Base-by-base conservation (phyloP, 2,888 invertebrate genomes). In the Choristoneura rosaceana region DNA sequence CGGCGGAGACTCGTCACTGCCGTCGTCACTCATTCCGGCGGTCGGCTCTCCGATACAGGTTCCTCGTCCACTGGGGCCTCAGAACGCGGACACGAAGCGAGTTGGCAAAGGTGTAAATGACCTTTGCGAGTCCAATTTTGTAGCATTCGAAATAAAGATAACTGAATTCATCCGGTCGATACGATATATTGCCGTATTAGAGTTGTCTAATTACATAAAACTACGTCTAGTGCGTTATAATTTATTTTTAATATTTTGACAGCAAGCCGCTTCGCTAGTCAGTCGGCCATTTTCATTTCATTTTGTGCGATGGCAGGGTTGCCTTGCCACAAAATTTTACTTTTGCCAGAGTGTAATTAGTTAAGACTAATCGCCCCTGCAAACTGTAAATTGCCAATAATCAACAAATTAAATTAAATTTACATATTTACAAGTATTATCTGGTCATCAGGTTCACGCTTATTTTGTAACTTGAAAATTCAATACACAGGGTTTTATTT, bases 231-330 rank as follows among this genome's bases (percentile, higher is more conserved):
- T 82, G 87, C 87, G 84, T 81, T 86, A 82, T 76, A 85, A 87
- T 83, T 81, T 84, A 83, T 87, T 84, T 86, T 84, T 83, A 84
- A 79, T 92, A 93, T 93, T 93, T 92, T 94, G 94, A 94, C 94
- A 94, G 93, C 90, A 93, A 93, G 92, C 94, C 91, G 93, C 92
- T 92, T 90, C 87, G 84, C 87, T 86, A 85, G 84, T 87, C 85
- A 86, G 83, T 83, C 93, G 82, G 94, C 94, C 94, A 94, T 94
- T 92, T 94, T 94, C 82, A 84, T 87, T 89, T 82, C 78, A 76
- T 74, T 73, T 73, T 69, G 55, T 68, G 70, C 45, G 38, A 47
- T 14, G 52, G 15, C 9, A 55, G 63, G 34, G 70, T 66, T 66
- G 70, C 60, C 65, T 62, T 66, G 70, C 60, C 65, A 62, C 25